phyloP scores from a whole-genome alignment of 2,113 vertebrate genomes.

The Agapornis roseicollis region DNA sequence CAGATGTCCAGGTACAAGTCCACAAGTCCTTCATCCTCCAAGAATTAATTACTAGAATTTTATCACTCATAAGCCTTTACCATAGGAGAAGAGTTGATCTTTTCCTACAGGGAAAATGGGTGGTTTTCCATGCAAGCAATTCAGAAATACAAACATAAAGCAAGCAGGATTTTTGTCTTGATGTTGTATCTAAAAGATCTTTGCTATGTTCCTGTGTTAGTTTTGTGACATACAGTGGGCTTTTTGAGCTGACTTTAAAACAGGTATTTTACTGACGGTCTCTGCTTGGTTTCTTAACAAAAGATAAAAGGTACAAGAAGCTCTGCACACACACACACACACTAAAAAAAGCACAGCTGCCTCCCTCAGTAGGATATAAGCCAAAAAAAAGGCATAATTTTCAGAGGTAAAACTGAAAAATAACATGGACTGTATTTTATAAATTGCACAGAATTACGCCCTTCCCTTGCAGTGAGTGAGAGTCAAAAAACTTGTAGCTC shows the following conservation, averaged over 20 bases:
- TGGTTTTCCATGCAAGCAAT: neutral
- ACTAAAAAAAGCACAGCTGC: neutral
- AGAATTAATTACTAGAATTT: neutral
- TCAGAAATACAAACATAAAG: neutral
- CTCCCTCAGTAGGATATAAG: neutral
- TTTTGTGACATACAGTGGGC: neutral
- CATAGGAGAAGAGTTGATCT: neutral
- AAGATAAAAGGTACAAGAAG: neutral
- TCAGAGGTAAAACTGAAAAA: neutral
- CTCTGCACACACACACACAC: neutral
- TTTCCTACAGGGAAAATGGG: neutral
- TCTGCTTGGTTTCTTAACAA: neutral
- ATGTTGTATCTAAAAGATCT: neutral
- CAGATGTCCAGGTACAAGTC: no score
- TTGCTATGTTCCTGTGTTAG: neutral
- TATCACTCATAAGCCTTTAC: neutral
- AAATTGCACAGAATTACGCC: neutral
- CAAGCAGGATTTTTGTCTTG: neutral
- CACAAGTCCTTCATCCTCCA: neutral
- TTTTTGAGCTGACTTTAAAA: neutral
- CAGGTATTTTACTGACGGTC: neutral
- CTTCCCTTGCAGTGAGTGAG: neutral
- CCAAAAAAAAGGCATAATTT: neutral
- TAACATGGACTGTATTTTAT: neutral
- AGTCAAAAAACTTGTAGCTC: neutral